Percentiles rank a stretch among this genome's conserved stretches.
These are phyloP conservation scores for Lethrus apterus DNA, from an alignment of 1,140 invertebrate species.

Conservation along the genomic window DNA sequence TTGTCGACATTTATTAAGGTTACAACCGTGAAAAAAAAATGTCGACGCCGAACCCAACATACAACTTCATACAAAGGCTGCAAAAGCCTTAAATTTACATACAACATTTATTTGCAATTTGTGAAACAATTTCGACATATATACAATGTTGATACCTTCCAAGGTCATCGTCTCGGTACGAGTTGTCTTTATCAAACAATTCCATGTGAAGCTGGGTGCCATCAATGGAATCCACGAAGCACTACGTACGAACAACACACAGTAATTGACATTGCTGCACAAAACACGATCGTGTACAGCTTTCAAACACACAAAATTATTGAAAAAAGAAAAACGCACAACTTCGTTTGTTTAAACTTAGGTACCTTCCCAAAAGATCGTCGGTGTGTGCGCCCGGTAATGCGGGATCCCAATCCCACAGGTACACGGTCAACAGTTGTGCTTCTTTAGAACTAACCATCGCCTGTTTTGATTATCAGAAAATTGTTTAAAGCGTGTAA, in stretches of 20 bases:
- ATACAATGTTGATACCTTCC: slow-evolving; percentile 66
- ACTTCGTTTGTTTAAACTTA: not conserved
- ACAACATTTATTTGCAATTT: too few relatives aligned
- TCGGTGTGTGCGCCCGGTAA: slow-evolving; percentile 71
- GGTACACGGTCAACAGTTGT: slow-evolving; percentile 61
- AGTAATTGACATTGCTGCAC: slow-evolving; percentile 3
- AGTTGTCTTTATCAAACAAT: slow-evolving; percentile 74
- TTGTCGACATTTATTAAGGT: too few relatives aligned
- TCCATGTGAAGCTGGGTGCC: slow-evolving; percentile 36
- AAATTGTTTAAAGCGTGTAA: not conserved
- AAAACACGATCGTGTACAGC: not conserved
- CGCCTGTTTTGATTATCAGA: slow-evolving; percentile 46
- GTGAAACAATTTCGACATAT: too few relatives aligned
- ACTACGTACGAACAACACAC: slow-evolving; percentile 40
- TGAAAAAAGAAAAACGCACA: not conserved
- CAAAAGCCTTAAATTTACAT: too few relatives aligned
- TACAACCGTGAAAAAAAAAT: too few relatives aligned
- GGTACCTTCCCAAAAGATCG: slow-evolving; percentile 78
- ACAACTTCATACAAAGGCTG: too few relatives aligned
- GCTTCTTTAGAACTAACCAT: slow-evolving; percentile 61
- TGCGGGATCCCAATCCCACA: slow-evolving; percentile 81
- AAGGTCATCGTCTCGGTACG: slow-evolving; percentile 67
- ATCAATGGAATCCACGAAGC: slow-evolving; percentile 36
- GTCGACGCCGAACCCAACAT: too few relatives aligned
- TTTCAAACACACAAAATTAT: not conserved